Conservation (phyloP, 2,113 vertebrate genomes). For the Neoarius graeffei region DNA sequence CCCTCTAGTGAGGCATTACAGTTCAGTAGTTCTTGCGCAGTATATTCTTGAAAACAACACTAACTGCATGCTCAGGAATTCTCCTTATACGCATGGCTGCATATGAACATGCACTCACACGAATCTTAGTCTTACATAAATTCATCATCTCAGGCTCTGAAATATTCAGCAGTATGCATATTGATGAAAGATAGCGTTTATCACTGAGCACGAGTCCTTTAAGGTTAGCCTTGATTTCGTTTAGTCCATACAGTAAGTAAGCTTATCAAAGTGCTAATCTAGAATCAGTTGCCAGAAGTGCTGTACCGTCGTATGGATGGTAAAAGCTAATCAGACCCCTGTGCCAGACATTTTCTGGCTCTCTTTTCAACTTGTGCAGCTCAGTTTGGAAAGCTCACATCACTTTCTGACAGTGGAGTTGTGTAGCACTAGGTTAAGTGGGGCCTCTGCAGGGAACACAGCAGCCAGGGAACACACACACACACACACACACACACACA, state of each 20-base stretch:
- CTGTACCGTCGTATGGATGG: neutral
- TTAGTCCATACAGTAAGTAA: too few relatives aligned
- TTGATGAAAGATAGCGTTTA: constrained; percentile 29
- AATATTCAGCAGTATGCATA: neutral
- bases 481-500: constrained; percentile 6
- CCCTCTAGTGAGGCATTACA: neutral
- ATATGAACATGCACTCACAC: neutral
- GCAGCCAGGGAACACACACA: neutral
- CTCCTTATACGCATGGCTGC: constrained; percentile 8
- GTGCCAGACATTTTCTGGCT: constrained; percentile 15
- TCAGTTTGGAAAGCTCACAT: constrained; percentile 16
- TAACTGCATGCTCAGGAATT: constrained; percentile 8
- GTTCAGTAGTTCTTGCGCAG: neutral
- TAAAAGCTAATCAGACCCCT: constrained; percentile 5
- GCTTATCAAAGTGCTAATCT: neutral
- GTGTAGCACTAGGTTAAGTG: constrained; percentile 36
- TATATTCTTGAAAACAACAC: neutral
- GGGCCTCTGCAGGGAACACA: constrained; percentile 18
- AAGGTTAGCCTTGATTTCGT: neutral
- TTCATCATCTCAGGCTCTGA: neutral
- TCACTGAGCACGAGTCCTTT: neutral
- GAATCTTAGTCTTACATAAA: neutral
- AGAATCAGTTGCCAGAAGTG: neutral
- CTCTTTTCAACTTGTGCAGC: neutral
- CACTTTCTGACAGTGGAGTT: constrained; percentile 18